Evolutionary conservation across 1,140 invertebrate genomes (phyloP).

Genomic region (Zophobas atratus): DNA sequence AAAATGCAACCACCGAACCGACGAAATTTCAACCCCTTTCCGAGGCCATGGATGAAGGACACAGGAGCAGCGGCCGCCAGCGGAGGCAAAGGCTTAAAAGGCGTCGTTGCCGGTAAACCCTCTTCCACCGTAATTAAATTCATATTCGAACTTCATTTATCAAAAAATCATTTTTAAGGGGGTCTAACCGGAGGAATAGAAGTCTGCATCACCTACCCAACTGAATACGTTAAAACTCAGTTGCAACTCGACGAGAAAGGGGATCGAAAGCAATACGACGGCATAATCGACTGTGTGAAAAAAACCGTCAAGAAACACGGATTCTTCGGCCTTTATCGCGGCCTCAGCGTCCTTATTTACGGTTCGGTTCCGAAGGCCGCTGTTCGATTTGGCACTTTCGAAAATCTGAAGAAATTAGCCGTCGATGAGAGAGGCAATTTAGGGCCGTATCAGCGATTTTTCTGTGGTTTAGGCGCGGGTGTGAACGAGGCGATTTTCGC

Average conservation of each 20-base stretch:
- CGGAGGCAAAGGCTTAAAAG: conserved; percentile 77
- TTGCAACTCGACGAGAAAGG: conserved; percentile 96
- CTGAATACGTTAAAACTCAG: conserved; percentile 99
- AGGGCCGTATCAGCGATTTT: conserved; percentile 79
- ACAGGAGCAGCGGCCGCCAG: conserved; percentile 77
- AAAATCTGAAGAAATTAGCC: conserved; percentile 88
- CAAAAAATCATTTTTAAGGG: conserved; percentile 46
- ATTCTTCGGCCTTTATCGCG: conserved; percentile 94
- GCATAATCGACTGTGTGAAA: conserved; percentile 94
- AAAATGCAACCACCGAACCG: neutral
- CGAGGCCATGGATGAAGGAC: conserved; percentile 79
- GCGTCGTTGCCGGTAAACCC: conserved; percentile 83
- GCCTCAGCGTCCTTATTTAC: conserved; percentile 95
- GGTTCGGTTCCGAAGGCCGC: conserved; percentile 98
- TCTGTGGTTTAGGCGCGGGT: conserved; percentile 96
- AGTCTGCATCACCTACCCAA: conserved; percentile 99
- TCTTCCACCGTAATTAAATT: no score
- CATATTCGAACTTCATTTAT: no score
- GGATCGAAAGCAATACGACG: conserved; percentile 83
- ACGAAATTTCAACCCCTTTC: conserved; percentile 18
- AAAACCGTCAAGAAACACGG: conserved; percentile 94
- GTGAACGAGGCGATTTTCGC: conserved; percentile 95
- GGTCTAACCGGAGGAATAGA: conserved; percentile 92
- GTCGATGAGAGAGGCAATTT: conserved; percentile 88
- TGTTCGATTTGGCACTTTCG: conserved; percentile 98